Evolutionary conservation across 1,140 invertebrate genomes (phyloP).

Genomic region (Saccostrea cuccullata): DNA sequence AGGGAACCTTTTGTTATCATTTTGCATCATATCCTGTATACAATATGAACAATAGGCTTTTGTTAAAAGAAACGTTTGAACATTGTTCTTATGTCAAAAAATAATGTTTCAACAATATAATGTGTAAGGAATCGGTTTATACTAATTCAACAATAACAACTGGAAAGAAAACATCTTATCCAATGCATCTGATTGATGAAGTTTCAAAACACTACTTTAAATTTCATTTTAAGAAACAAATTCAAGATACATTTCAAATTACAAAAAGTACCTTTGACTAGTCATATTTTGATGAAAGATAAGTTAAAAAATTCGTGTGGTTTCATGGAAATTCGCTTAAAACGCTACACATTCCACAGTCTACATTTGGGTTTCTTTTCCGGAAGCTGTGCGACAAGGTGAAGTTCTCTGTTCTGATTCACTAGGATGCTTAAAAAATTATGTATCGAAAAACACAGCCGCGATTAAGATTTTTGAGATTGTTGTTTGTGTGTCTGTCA

Average conservation of each 20-base stretch:
- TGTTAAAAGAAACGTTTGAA: neutral
- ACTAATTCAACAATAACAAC: neutral
- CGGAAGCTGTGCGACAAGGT: slow-evolving; percentile 45
- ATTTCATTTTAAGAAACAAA: neutral
- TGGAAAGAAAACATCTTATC: neutral
- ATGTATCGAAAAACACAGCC: neutral
- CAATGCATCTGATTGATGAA: neutral
- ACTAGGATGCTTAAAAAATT: neutral
- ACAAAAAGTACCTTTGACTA: slow-evolving; percentile 46
- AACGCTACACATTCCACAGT: slow-evolving; percentile 31
- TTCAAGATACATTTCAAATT: neutral
- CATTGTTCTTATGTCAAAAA: neutral
- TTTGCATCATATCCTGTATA: slow-evolving; percentile 19
- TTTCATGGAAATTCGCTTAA: slow-evolving; percentile 43
- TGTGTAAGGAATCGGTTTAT: neutral
- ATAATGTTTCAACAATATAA: neutral
- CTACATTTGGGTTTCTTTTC: slow-evolving; percentile 40
- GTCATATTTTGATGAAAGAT: slow-evolving; percentile 40
- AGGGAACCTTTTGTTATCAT: neutral
- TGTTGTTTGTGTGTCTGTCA: neutral
- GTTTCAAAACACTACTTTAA: slow-evolving; percentile 11
- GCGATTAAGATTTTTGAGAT: neutral
- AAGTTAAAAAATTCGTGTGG: slow-evolving; percentile 38
- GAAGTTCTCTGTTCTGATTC: slow-evolving; percentile 8
- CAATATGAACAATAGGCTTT: neutral